These are phyloP conservation scores for Antedon mediterranea DNA, from an alignment of 53 echinoderm and acorn worm species.

Conservation along the genomic window DNA sequence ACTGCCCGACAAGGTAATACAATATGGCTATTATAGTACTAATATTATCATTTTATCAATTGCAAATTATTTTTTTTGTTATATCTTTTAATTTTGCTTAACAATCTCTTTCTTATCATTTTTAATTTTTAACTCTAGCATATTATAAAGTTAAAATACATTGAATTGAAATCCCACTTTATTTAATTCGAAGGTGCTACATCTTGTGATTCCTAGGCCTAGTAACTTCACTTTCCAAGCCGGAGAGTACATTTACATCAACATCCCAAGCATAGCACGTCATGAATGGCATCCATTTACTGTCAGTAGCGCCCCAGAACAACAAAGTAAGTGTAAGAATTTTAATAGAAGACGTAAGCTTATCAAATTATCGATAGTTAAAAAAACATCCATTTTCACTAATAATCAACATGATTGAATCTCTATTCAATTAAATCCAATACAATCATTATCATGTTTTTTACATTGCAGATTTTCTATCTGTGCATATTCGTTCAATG, in stretches of 20 bases:
- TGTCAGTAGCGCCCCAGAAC: conserved; percentile 85
- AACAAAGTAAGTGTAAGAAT: conserved; percentile 41
- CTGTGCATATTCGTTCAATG: conserved; percentile 66
- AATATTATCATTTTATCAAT: too few species aligned
- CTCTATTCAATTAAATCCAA: too few species aligned
- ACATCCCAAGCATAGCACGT: conserved; percentile 63
- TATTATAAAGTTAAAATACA: too few species aligned
- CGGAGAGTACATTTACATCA: conserved; percentile 76
- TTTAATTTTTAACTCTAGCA: too few species aligned
- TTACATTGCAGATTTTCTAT: conserved; percentile 56
- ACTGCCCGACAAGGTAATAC: conserved; percentile 65
- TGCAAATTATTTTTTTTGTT: too few species aligned
- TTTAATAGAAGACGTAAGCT: too few species aligned
- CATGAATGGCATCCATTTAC: conserved; percentile 98
- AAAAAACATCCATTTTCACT: too few species aligned
- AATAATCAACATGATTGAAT: too few species aligned
- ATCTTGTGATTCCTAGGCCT: conserved; percentile 62
- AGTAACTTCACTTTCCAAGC: conserved; percentile 63
- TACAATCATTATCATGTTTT: neutral
- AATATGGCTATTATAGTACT: neutral
- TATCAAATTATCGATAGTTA: too few species aligned
- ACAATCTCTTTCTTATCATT: too few species aligned
- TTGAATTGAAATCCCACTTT: too few species aligned
- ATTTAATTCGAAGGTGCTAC: conserved; percentile 28
- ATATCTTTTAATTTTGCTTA: too few species aligned